Conservation (phyloP, 2,888 invertebrate species). For the Xanthorhoe spadicearia region DNA sequence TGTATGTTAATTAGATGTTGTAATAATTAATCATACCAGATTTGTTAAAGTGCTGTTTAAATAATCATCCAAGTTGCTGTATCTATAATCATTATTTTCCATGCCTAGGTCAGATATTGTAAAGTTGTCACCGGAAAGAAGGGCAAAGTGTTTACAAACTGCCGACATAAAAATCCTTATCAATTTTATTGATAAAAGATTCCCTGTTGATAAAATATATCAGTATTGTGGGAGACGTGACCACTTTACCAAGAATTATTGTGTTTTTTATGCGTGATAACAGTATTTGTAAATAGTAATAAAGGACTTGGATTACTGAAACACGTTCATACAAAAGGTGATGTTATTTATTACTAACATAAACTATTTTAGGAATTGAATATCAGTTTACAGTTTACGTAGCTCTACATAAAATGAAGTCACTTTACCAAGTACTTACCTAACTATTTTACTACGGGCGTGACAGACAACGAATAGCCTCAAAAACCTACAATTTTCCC, state of each 20-base stretch:
- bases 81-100: too few species aligned
- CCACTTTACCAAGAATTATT: constrained; percentile 33
- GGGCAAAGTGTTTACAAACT: constrained; percentile 40
- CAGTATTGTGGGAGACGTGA: constrained; percentile 36
- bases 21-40: background rate
- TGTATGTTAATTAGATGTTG: background rate
- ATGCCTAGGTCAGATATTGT: background rate
- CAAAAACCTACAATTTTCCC: background rate
- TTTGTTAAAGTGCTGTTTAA: too few species aligned
- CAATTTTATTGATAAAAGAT: constrained; percentile 42
- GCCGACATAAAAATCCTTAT: constrained; percentile 47
- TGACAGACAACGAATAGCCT: background rate
- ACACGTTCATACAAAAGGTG: background rate
- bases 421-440: background rate
- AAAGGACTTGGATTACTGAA: background rate
- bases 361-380: background rate
- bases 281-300: background rate
- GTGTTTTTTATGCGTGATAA: constrained; percentile 27
- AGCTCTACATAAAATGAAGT: background rate
- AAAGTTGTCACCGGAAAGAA: constrained; percentile 25
- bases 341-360: background rate
- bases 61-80: too few species aligned
- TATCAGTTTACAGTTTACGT: background rate
- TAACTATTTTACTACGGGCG: too few species aligned
- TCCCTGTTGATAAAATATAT: constrained; percentile 45